Percentiles rank a stretch among this genome's conserved stretches.
Evolutionary conservation across 1,140 invertebrate genomes (phyloP).

Genomic region (Aphaenogaster ashmeadi): DNA sequence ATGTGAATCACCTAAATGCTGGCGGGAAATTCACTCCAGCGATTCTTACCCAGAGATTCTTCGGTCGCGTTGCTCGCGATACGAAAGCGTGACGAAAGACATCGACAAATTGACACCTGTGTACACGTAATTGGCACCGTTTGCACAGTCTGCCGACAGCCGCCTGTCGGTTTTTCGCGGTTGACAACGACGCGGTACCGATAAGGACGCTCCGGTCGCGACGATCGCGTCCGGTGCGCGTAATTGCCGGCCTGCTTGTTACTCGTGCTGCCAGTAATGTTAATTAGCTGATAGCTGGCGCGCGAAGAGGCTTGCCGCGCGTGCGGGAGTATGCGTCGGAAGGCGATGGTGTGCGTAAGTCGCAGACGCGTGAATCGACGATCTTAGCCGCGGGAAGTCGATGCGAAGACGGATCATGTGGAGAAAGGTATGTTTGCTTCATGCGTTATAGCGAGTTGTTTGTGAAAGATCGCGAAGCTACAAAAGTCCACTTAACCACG

Average conservation of each 20-base stretch:
- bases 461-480: neutral
- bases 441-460: neutral
- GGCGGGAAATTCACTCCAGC: slow-evolving; percentile 45
- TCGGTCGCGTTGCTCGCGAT: slow-evolving; percentile 5
- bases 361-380: slow-evolving; percentile 19
- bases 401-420: slow-evolving; percentile 50
- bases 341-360: slow-evolving; percentile 13
- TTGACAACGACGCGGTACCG: slow-evolving; percentile 60
- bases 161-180: slow-evolving; percentile 70
- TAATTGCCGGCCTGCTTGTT: slow-evolving; percentile 57
- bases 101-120: slow-evolving; percentile 81
- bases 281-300: slow-evolving; percentile 80
- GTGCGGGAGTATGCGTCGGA: slow-evolving; percentile 12
- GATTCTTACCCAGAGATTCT: slow-evolving; percentile 54
- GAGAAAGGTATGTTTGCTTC: slow-evolving; percentile 54
- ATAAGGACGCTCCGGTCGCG: slow-evolving; percentile 52
- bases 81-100: slow-evolving; percentile 58
- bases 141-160: slow-evolving; percentile 80
- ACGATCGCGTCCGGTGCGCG: slow-evolving; percentile 68
- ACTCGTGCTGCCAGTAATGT: slow-evolving; percentile 69
- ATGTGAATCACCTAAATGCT: slow-evolving; percentile 48
- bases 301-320: slow-evolving; percentile 42
- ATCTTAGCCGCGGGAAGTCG: slow-evolving; percentile 27
- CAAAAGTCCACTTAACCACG: neutral
- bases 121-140: slow-evolving; percentile 84